Evolutionary conservation across 1,140 invertebrate genomes (phyloP).

Genomic region (Vanessa tameamea): DNA sequence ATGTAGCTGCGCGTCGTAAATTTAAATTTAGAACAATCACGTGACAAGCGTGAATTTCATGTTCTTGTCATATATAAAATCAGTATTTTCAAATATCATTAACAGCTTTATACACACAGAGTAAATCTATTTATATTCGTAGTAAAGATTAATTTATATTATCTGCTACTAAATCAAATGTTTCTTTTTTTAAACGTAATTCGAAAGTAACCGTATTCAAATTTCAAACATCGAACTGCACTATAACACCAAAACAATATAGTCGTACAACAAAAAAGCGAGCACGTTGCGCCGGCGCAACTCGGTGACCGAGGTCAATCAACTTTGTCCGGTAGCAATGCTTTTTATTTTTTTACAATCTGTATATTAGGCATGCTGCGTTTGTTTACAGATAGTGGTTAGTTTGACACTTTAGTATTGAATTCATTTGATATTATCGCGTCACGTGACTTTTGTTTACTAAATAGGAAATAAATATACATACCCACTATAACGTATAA

Average conservation of each 20-base stretch:
- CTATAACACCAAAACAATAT: conserved; percentile 14
- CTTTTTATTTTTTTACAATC: conserved; percentile 7
- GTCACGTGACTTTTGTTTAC: not conserved
- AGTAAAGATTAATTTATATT: no score
- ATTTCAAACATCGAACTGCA: not conserved
- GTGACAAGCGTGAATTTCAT: no score
- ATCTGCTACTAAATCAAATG: no score
- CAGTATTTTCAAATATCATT: no score
- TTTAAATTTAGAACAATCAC: no score
- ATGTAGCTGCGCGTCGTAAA: no score
- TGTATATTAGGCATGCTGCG: conserved; percentile 4
- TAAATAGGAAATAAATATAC: not conserved
- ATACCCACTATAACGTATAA: no score
- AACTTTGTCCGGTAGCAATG: conserved; percentile 18
- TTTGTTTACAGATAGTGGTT: conserved; percentile 9
- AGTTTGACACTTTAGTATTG: conserved; percentile 9
- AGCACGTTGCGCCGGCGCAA: conserved; percentile 7
- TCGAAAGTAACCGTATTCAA: not conserved
- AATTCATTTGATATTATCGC: conserved; percentile 3
- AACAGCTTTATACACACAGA: no score
- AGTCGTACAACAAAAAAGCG: conserved; percentile 13
- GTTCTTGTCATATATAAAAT: no score
- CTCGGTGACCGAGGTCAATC: conserved; percentile 17
- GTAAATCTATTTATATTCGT: no score
- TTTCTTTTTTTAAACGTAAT: not conserved